These are phyloP conservation scores for Alectoris magna DNA, from an alignment of 2,797 vertebrate species.

Conservation along the genomic window DNA sequence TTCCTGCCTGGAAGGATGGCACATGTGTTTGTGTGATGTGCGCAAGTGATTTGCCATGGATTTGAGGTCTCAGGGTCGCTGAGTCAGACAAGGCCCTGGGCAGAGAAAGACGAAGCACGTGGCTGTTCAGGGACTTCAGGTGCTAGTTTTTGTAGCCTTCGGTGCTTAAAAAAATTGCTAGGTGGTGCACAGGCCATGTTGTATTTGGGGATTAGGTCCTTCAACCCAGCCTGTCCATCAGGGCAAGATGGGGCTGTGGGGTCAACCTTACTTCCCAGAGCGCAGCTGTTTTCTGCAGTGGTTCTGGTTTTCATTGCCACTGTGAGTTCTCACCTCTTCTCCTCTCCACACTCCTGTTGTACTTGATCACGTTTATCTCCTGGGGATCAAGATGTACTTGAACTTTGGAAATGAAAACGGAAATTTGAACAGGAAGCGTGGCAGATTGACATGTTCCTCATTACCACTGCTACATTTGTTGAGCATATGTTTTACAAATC, in stretches of 20 bases:
- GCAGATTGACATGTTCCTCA: slow-evolving; percentile 57
- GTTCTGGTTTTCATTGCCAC: not conserved
- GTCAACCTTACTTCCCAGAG: not conserved
- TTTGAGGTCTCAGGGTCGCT: not conserved
- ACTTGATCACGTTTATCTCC: slow-evolving; percentile 21
- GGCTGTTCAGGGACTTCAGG: not conserved
- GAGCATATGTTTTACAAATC: slow-evolving; percentile 66
- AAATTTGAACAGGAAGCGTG: slow-evolving; percentile 65
- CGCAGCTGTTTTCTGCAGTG: not conserved
- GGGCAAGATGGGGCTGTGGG: not conserved
- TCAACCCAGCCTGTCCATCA: not conserved
- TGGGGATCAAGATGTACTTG: slow-evolving; percentile 55
- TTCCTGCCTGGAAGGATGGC: not conserved
- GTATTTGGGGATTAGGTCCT: not conserved
- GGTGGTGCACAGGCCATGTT: not conserved
- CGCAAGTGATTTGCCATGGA: not conserved
- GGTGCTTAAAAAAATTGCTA: not conserved
- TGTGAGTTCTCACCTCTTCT: slow-evolving; percentile 15
- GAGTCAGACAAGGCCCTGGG: not conserved
- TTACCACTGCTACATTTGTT: slow-evolving; percentile 55
- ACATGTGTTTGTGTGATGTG: rapidly evolving
- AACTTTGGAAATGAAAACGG: slow-evolving; percentile 57
- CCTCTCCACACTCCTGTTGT: not conserved
- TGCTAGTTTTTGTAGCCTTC: not conserved
- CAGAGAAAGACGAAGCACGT: not conserved